Percentiles rank a stretch among this genome's conserved stretches.
These are phyloP conservation scores for Brachypalpus laphriformis DNA, from an alignment of 2,888 invertebrate species.

Conservation along the genomic window DNA sequence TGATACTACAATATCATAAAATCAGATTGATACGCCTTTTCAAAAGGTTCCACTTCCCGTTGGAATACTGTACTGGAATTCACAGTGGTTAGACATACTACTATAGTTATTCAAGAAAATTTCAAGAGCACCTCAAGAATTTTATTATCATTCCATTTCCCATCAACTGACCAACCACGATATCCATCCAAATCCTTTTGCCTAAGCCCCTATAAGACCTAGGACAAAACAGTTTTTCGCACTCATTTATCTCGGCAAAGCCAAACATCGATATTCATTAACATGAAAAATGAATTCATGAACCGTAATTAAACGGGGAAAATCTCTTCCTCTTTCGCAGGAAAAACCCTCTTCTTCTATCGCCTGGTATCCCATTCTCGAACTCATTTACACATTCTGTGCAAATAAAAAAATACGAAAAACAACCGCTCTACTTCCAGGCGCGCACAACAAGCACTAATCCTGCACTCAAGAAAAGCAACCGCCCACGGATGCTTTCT, in stretches of 20 bases:
- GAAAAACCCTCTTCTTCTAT: conserved; percentile 7
- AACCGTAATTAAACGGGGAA: conserved; percentile 66
- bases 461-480: conserved; percentile 73
- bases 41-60: no score
- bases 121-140: no score
- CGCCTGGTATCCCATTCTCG: conserved; percentile 19
- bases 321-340: not conserved
- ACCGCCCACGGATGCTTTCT: conserved; percentile 62
- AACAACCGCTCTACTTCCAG: conserved; percentile 1
- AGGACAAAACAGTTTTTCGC: conserved; percentile 39
- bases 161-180: not conserved
- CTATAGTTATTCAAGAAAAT: no score
- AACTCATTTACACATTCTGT: conserved; percentile 56
- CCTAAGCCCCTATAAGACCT: conserved; percentile 44
- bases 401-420: not conserved
- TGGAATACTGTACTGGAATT: no score
- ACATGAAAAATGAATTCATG: conserved; percentile 72
- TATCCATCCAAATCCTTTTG: not conserved
- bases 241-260: conserved; percentile 63
- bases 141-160: conserved; percentile 11
- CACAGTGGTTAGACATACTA: no score
- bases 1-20: no score
- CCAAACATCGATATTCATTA: conserved; percentile 73
- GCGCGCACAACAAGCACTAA: conserved; percentile 58
- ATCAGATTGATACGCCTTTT: no score